Base-by-base conservation (phyloP, 2,113 vertebrate genomes). In the Chauna torquata region DNA sequence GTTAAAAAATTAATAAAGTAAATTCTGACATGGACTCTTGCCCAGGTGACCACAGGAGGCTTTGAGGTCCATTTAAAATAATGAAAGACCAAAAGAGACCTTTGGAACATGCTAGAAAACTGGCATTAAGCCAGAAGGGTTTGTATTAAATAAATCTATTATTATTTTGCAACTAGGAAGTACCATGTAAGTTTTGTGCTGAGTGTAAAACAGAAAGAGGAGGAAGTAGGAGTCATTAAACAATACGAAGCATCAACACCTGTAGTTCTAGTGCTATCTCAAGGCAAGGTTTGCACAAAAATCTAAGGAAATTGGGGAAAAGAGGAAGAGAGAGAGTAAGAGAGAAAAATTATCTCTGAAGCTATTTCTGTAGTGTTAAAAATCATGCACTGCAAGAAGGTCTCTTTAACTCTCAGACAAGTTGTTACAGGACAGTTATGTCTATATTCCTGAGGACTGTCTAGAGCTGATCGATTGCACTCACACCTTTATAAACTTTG, bases 51-150 rank as follows among this genome's bases (percentile, higher is more conserved):
- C 79, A 80, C 12, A 69, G 27, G 16, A 24, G 11, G 3, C 3
- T 87, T 87, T 65, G 58, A 42, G 85, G 32, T 61, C 92, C 66
- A 90, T 91, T 90, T 87, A 69, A 49, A 90, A 77, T 82, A 91
- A 72, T 42, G 34, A 91, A 94, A 91, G 4, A 23, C 7, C 9
- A 40, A 45, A 90, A 72, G 66, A 62, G 12, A 42, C n/a, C 16
- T 87, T 77, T 91, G 24, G 54, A 92, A 89, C 9, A 38, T 61
- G 28, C 5, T 45, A 71, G 47, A 83, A 85, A 81, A 14, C 9
- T 47, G 32, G 6, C 38, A 82, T 8, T 17, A 75, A 81, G 5
- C 4, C n/a, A 79, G 36, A 81, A 70, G 3, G 2, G 68, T 66
- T 40, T 27, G 8, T 76, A 34, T 86, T 69, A 80, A 72, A 52